Percentiles rank a stretch among this genome's conserved stretches.
phyloP scores from a whole-genome alignment of 2,113 vertebrate genomes.

The Apus apus region DNA sequence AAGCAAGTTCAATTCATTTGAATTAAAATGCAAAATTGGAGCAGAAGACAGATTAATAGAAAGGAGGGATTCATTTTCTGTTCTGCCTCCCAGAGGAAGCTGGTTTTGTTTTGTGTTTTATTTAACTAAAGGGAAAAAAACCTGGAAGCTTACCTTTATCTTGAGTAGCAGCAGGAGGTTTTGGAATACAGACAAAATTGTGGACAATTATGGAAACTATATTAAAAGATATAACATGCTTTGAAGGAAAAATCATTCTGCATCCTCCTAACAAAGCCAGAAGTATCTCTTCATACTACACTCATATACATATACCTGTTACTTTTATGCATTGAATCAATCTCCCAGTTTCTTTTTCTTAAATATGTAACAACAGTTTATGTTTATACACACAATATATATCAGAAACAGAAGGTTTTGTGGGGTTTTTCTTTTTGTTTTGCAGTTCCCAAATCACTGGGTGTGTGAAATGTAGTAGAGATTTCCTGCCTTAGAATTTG shows the following conservation, averaged over 20 bases:
- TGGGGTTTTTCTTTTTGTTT: background rate
- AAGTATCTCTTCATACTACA: background rate
- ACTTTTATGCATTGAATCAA: background rate
- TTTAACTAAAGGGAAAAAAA: background rate
- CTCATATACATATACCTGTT: background rate
- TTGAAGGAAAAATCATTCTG: background rate
- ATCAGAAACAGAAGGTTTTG: background rate
- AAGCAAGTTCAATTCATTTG: background rate
- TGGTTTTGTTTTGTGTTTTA: background rate
- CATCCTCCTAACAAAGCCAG: background rate
- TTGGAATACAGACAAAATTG: background rate
- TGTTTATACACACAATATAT: background rate
- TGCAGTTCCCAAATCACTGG: background rate
- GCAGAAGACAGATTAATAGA: background rate
- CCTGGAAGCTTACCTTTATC: slow-evolving; percentile 15
- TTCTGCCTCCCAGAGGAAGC: background rate
- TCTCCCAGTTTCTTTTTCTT: background rate
- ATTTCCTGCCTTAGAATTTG: background rate
- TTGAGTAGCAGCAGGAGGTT: background rate
- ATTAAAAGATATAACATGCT: background rate
- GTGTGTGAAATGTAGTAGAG: background rate
- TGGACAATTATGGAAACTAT: background rate
- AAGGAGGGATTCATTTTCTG: background rate
- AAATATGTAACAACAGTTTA: background rate
- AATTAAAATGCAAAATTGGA: slow-evolving; percentile 1